These are phyloP conservation scores for Sesamia inferens DNA, from an alignment of 2,888 invertebrate species.

Conservation along the genomic window DNA sequence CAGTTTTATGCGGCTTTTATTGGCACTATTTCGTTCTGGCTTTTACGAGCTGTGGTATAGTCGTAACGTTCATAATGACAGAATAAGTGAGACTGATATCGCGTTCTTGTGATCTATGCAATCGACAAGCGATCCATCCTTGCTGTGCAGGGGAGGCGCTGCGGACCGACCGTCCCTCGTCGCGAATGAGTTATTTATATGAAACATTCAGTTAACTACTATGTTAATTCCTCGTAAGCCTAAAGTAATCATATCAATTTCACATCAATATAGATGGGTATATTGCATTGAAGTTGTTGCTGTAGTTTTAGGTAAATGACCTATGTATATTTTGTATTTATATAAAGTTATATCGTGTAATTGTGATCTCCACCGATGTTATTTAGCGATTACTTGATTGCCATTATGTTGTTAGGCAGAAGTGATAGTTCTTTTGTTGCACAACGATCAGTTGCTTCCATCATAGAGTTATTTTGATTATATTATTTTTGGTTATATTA, in stretches of 20 bases:
- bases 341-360: conserved; percentile 88
- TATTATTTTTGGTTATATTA: conserved; percentile 71
- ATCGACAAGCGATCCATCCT: conserved; percentile 69
- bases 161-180: conserved; percentile 54
- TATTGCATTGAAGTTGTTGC: conserved; percentile 88
- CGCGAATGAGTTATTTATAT: conserved; percentile 76
- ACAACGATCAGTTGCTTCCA: conserved; percentile 87
- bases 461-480: conserved; percentile 84
- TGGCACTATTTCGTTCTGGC: conserved; percentile 70
- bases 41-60: conserved; percentile 82
- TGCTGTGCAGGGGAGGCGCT: conserved; percentile 56
- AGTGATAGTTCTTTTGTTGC: conserved; percentile 79
- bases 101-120: conserved; percentile 84
- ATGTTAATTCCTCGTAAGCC: conserved; percentile 83
- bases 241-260: conserved; percentile 85
- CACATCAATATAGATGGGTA: conserved; percentile 86
- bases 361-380: conserved; percentile 90
- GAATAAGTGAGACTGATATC: conserved; percentile 89
- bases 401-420: conserved; percentile 87
- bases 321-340: conserved; percentile 90
- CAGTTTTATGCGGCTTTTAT: conserved; percentile 73
- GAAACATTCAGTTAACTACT: conserved; percentile 86
- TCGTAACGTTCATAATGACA: conserved; percentile 87
- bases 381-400: conserved; percentile 88
- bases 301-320: conserved; percentile 85